Percentiles rank a stretch among this genome's conserved stretches.
Conservation (phyloP, 2,888 invertebrate genomes). For the Ethmia dodecea region DNA sequence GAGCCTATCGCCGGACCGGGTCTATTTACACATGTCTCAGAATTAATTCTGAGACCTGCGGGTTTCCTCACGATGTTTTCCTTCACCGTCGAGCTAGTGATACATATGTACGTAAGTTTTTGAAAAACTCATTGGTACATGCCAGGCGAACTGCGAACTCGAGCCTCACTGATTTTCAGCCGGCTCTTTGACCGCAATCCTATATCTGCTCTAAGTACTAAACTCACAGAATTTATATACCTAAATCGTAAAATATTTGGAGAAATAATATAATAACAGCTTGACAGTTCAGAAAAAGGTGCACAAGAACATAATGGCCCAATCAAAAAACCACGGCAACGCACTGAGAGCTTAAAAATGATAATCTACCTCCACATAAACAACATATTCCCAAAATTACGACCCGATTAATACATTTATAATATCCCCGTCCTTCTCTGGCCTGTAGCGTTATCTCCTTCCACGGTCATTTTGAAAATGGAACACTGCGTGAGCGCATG, state of each 20-base stretch:
- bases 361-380: constrained; percentile 44
- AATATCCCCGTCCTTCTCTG: constrained; percentile 33
- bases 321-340: not conserved
- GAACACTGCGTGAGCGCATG: constrained; percentile 64
- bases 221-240: not conserved
- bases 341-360: constrained; percentile 13
- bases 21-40: too few relatives aligned
- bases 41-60: too few relatives aligned
- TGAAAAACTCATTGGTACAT: too few relatives aligned
- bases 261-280: not conserved
- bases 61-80: too few relatives aligned
- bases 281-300: not conserved
- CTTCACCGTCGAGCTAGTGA: too few relatives aligned
- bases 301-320: not conserved
- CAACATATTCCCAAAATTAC: constrained; percentile 67
- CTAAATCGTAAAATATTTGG: not conserved
- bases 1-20: too few relatives aligned
- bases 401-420: constrained; percentile 72
- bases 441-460: constrained; percentile 19
- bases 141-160: too few relatives aligned
- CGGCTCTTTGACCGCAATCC: too few relatives aligned
- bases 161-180: too few relatives aligned
- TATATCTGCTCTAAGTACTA: not conserved
- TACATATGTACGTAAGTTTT: too few relatives aligned
- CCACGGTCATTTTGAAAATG: constrained; percentile 59